Base-by-base conservation (phyloP, 2,888 invertebrate species). In the Dromius quadrimaculatus region DNA sequence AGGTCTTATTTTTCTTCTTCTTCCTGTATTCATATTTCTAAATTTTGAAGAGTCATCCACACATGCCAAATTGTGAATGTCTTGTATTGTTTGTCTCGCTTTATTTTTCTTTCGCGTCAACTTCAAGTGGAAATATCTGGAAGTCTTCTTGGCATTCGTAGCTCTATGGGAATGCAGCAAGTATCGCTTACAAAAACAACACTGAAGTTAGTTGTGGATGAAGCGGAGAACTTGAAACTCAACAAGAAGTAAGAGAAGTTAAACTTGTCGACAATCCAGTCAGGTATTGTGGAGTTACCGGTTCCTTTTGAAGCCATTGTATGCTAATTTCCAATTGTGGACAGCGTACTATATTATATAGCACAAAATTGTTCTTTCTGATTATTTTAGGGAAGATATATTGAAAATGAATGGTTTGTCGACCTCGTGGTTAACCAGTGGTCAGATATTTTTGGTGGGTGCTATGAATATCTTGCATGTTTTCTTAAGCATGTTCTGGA, bases 321-420 rank as follows among this genome's bases (percentile, higher is more conserved):
- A 70, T 70, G 70, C 62, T 62, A 70, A 70, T 70, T 66, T 61
- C 23, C 70, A 70, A 61, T 70, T 70, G 70, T 69, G 69, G 66
- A 66, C 54, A 38, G 28, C 50, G 66, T 68, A 59, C 68, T 68
- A 59, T 68, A 68, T 68, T 59, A 68, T 41, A 22, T 41, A 62
- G 41, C 41, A 62, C 62, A 62, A 62, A 62, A 62, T 62, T 62
- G 43, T 62, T 23, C 32, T 1, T 9, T 32, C 5, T 32, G 32
- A n/a, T n/a, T n/a, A n/a, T n/a, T n/a, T n/a, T n/a, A n/a, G n/a
- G n/a, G n/a, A n/a, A n/a, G n/a, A n/a, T n/a, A n/a, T n/a, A n/a
- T n/a, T n/a, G n/a, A n/a, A n/a, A n/a, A n/a, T n/a, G n/a, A n/a
- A n/a, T n/a, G n/a, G n/a, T n/a, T n/a, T n/a, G n/a, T n/a, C n/a